A percentile compares a stretch with the other conserved stretches of the same genome.
phyloP scores from a whole-genome alignment of 1,140 invertebrate genomes.

The Pseudoatta argentina region DNA sequence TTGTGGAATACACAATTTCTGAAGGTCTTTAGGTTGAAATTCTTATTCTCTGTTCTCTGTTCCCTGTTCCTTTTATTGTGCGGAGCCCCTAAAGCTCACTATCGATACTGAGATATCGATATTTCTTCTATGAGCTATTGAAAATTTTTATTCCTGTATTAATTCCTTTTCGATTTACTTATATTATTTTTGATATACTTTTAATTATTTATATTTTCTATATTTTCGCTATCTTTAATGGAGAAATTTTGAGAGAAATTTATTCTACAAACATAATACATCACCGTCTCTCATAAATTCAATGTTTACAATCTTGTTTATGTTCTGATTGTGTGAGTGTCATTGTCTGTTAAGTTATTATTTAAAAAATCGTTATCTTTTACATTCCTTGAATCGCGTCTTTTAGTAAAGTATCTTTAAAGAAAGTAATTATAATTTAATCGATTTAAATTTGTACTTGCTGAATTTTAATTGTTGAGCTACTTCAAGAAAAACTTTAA shows the following conservation, averaged over 20 bases:
- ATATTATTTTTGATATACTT: neutral
- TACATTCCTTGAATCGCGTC: neutral
- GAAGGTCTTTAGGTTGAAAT: too few relatives aligned
- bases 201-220: neutral
- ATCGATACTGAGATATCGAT: conserved; percentile 16
- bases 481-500: too few relatives aligned
- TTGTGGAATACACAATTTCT: too few relatives aligned
- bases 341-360: neutral
- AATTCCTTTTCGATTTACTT: too few relatives aligned
- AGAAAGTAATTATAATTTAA: too few relatives aligned
- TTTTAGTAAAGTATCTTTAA: neutral
- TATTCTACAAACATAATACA: neutral
- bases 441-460: too few relatives aligned
- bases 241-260: neutral
- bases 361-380: neutral
- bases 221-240: neutral
- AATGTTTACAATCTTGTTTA: neutral
- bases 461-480: too few relatives aligned
- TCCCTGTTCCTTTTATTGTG: too few relatives aligned
- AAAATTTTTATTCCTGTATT: neutral
- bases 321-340: neutral
- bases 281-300: neutral
- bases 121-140: neutral
- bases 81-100: neutral
- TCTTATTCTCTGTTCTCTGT: too few relatives aligned